These are phyloP conservation scores for Branchipolynoe longqiensis DNA, from an alignment of 2,888 invertebrate genomes.

Conservation along the genomic window DNA sequence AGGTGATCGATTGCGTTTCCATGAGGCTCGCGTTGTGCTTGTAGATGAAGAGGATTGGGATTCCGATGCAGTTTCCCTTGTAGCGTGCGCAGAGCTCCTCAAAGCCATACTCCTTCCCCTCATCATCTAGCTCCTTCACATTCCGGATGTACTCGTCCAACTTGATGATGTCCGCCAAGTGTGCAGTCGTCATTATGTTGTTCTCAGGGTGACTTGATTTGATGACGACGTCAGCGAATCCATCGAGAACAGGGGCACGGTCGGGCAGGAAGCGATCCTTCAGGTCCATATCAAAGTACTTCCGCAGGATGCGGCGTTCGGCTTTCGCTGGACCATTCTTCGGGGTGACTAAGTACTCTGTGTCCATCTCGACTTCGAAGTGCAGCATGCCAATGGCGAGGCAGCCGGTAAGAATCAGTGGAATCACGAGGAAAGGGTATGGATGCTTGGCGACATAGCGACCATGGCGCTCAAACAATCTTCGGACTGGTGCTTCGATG, in stretches of 20 bases:
- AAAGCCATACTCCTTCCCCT: conserved; percentile 26
- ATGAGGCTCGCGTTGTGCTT: conserved; percentile 36
- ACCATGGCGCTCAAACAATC: conserved; percentile 46
- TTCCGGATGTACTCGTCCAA: conserved; percentile 34
- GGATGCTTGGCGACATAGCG: conserved; percentile 59
- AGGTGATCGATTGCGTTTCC: conserved; percentile 8
- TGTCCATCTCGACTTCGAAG: conserved; percentile 46
- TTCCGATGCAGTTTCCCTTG: conserved; percentile 53
- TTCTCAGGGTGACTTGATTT: conserved; percentile 35
- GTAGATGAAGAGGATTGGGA: conserved; percentile 34
- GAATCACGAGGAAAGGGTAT: conserved; percentile 51
- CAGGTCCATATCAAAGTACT: conserved; percentile 27
- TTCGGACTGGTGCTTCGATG: conserved; percentile 54
- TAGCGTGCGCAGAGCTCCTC: conserved; percentile 56
- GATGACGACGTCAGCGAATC: conserved; percentile 52
- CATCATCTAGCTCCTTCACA: conserved; percentile 17
- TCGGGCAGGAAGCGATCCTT: conserved; percentile 46
- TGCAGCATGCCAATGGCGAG: conserved; percentile 50
- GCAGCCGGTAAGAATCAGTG: conserved; percentile 44
- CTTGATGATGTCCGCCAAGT: conserved; percentile 34
- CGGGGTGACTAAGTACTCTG: conserved; percentile 56
- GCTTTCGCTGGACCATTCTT: conserved; percentile 58
- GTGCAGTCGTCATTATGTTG: conserved; percentile 32
- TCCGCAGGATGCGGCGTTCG: conserved; percentile 34
- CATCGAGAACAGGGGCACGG: conserved; percentile 44